Conservation (phyloP, 2,113 vertebrate genomes). For the Pachypanchax playfairii region DNA sequence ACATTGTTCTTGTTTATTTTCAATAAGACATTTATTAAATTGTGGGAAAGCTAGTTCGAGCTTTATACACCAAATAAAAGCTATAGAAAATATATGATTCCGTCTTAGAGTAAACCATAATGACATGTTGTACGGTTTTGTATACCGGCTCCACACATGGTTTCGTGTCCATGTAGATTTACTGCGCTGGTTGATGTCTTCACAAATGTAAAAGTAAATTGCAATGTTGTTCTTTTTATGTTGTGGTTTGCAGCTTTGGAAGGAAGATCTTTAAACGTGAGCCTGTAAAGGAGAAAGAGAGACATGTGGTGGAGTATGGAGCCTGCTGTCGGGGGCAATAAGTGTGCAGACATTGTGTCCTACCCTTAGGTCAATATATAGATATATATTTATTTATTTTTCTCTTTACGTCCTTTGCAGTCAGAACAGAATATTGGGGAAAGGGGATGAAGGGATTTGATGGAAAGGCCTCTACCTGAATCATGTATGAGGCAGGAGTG, state of each 20-base stretch:
- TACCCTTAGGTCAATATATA: slow-evolving; percentile 33
- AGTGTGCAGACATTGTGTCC: slow-evolving; percentile 60
- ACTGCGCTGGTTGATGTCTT: slow-evolving; percentile 54
- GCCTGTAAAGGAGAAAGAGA: slow-evolving; percentile 7
- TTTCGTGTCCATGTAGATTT: slow-evolving; percentile 29
- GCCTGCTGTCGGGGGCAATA: slow-evolving; percentile 32
- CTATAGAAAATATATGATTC: slow-evolving; percentile 45
- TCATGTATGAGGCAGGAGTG: slow-evolving; percentile 53
- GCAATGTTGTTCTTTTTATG: slow-evolving; percentile 26
- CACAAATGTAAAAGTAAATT: slow-evolving; percentile 35
- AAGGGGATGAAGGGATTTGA: slow-evolving; percentile 23
- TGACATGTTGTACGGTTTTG: slow-evolving; percentile 40
- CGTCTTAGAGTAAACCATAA: slow-evolving; percentile 35
- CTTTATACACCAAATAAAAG: slow-evolving; percentile 53
- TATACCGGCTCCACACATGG: slow-evolving; percentile 24
- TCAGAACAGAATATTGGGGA: slow-evolving; percentile 18
- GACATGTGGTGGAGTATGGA: slow-evolving; percentile 8
- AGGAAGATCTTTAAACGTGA: slow-evolving; percentile 35
- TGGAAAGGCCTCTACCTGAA: slow-evolving; percentile 41
- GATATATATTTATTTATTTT: background rate
- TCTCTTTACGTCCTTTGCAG: background rate
- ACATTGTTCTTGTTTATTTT: slow-evolving; percentile 46
- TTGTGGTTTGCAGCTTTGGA: slow-evolving; percentile 34
- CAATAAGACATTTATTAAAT: slow-evolving; percentile 65
- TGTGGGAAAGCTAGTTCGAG: slow-evolving; percentile 42